These are phyloP conservation scores for Noctua comes DNA, from an alignment of 2,888 invertebrate species.

Conservation along the genomic window DNA sequence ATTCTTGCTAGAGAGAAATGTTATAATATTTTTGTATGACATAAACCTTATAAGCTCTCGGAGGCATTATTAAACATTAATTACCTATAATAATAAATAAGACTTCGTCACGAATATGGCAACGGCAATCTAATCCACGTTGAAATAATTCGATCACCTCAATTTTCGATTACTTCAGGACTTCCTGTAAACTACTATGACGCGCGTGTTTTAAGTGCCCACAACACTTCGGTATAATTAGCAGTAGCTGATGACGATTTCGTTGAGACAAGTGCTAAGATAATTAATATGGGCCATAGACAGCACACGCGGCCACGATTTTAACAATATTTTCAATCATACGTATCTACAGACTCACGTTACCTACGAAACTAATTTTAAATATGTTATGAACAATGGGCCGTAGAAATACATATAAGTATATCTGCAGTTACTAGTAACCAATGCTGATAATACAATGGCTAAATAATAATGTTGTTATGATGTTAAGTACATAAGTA, in stretches of 20 bases:
- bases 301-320: neutral
- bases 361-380: conserved; percentile 63
- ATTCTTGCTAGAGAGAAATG: neutral
- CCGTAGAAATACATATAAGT: conserved; percentile 72
- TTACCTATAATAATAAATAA: neutral
- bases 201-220: conserved; percentile 44
- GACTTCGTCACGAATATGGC: neutral
- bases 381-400: conserved; percentile 80
- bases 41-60: neutral
- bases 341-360: conserved; percentile 6
- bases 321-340: conserved; percentile 14
- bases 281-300: conserved; percentile 33
- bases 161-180: conserved; percentile 34
- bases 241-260: conserved; percentile 27
- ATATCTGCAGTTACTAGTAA: conserved; percentile 54
- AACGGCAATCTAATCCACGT: conserved; percentile 3
- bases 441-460: conserved; percentile 58
- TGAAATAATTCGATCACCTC: conserved; percentile 9
- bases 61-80: neutral
- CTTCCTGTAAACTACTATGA: conserved; percentile 40
- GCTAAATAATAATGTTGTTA: conserved; percentile 48
- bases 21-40: too few relatives aligned
- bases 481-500: conserved; percentile 10
- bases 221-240: conserved; percentile 23
- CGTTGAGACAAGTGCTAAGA: conserved; percentile 49